phyloP scores from a whole-genome alignment of 2,113 vertebrate species.

The Ursus arctos region DNA sequence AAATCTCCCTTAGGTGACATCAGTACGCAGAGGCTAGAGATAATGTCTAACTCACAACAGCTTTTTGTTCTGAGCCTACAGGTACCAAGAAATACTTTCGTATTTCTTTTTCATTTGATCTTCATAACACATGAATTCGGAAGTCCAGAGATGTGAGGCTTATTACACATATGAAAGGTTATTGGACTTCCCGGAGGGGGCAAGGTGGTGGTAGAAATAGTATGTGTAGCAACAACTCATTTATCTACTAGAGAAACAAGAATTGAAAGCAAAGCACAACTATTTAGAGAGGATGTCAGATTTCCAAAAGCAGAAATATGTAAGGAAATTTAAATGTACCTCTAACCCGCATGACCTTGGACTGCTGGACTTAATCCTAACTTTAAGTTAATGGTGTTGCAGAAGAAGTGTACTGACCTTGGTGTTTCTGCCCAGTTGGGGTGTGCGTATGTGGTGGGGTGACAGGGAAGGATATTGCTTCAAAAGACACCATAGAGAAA shows the following conservation, averaged over 20 bases:
- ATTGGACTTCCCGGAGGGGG: not conserved
- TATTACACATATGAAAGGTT: not conserved
- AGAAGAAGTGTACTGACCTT: not conserved
- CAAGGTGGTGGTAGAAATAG: not conserved
- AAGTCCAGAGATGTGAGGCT: not conserved
- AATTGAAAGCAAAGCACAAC: not conserved
- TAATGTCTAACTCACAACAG: not conserved
- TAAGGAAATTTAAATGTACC: not conserved
- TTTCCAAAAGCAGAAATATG: conserved; percentile 24
- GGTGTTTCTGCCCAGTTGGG: not conserved
- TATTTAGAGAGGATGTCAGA: not conserved
- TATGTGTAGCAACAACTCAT: not conserved
- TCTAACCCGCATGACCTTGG: not conserved
- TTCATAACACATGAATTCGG: not conserved
- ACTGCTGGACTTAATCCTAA: not conserved
- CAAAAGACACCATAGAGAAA: not conserved
- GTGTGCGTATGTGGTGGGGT: not conserved
- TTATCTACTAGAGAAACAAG: not conserved
- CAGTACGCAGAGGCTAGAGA: not conserved
- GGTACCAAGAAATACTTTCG: not conserved
- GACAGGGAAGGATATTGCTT: not conserved
- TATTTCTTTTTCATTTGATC: not conserved
- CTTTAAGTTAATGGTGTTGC: not conserved
- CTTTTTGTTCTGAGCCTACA: not conserved
- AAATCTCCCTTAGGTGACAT: not conserved